These are phyloP conservation scores for Hylaea fasciaria DNA, from an alignment of 2,888 invertebrate genomes.

Conservation along the genomic window DNA sequence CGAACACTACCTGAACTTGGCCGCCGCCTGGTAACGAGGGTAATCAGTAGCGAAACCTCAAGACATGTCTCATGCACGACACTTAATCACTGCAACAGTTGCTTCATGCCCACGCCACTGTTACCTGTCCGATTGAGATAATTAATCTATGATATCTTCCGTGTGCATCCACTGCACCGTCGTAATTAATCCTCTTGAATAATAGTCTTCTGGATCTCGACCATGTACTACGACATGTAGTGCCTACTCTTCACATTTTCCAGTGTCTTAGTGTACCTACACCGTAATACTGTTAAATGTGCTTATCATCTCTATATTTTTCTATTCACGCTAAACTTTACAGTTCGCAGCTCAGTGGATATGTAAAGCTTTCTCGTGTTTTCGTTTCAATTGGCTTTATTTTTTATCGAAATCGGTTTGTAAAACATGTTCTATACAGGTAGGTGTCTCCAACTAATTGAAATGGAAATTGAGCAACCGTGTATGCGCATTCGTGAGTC, in stretches of 20 bases:
- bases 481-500: constrained; percentile 7
- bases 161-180: constrained; percentile 11
- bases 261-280: too few species aligned
- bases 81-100: constrained; percentile 29
- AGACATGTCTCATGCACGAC: constrained; percentile 28
- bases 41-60: constrained; percentile 49
- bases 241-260: too few species aligned
- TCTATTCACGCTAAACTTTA: background rate
- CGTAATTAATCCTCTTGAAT: constrained; percentile 16
- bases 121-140: constrained; percentile 17
- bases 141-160: constrained; percentile 24
- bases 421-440: background rate
- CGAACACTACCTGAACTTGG: constrained; percentile 44
- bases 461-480: constrained; percentile 26
- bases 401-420: background rate
- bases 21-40: constrained; percentile 44
- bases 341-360: constrained; percentile 4
- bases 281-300: too few species aligned
- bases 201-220: background rate
- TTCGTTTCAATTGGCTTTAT: constrained; percentile 5
- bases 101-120: constrained; percentile 8
- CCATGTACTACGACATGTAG: too few species aligned
- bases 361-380: background rate
- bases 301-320: too few species aligned
- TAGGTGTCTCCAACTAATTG: constrained; percentile 15